Evolutionary conservation across 2,113 vertebrate genomes (phyloP).

Genomic region (Ptyas mucosa): DNA sequence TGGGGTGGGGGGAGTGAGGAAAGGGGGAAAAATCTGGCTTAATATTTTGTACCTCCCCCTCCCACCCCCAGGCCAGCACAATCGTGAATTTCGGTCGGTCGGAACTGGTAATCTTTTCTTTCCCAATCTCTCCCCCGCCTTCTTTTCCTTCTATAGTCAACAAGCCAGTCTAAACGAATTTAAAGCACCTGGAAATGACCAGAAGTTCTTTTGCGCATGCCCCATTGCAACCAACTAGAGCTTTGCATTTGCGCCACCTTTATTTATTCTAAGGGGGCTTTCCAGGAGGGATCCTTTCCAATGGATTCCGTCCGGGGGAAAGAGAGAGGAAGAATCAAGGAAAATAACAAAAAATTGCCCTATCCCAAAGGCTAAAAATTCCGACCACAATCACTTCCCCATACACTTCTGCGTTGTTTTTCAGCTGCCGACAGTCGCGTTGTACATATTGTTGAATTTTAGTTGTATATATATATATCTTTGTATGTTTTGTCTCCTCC

Average conservation of each 20-base stretch:
- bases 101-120: neutral
- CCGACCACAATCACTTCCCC: neutral
- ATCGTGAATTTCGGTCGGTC: neutral
- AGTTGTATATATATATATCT: conserved; percentile 91
- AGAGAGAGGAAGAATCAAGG: conserved; percentile 37
- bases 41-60: conserved; percentile 44
- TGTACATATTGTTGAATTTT: conserved; percentile 98
- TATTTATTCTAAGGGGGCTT: neutral
- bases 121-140: neutral
- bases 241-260: neutral
- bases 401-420: conserved; percentile 27
- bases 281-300: neutral
- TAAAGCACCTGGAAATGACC: conserved; percentile 52
- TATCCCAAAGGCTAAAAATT: neutral
- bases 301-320: neutral
- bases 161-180: conserved; percentile 7
- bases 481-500: conserved; percentile 99
- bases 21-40: conserved; percentile 45
- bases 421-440: conserved; percentile 79
- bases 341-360: conserved; percentile 3
- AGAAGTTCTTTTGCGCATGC: conserved; percentile 1
- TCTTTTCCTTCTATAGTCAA: conserved; percentile 7
- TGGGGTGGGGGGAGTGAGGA: rapidly evolving
- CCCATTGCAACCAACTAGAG: neutral
- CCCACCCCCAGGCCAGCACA: neutral